A percentile compares a stretch with the other conserved stretches of the same genome.
These are phyloP conservation scores for Physocephala rufipes DNA, from an alignment of 2,888 invertebrate genomes.

Conservation along the genomic window DNA sequence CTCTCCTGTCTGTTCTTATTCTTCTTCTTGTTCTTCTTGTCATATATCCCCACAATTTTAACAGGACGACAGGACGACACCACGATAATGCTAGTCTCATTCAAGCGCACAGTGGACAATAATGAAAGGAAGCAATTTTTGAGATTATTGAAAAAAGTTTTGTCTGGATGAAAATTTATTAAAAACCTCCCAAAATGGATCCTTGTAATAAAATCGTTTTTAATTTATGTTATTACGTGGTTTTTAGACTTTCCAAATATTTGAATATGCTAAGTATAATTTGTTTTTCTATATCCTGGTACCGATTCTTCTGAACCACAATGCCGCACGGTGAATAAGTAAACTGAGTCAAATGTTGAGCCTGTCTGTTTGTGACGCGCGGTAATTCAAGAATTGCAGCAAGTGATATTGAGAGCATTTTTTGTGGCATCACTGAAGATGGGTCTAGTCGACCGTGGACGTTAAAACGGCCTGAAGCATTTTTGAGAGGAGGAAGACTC, in stretches of 20 bases:
- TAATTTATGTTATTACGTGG: too few relatives aligned
- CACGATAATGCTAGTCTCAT: neutral
- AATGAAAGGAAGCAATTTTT: neutral
- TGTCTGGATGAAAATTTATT: too few relatives aligned
- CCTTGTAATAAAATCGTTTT: too few relatives aligned
- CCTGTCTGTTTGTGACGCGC: neutral
- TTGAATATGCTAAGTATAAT: too few relatives aligned
- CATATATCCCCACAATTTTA: constrained; percentile 13
- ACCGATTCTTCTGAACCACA: neutral
- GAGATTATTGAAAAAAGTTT: too few relatives aligned
- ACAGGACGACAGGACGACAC: constrained; percentile 27
- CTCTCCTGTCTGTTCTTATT: too few relatives aligned
- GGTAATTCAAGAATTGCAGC: constrained; percentile 17
- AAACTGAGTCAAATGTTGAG: neutral
- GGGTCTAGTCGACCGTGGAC: neutral
- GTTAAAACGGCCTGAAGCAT: constrained; percentile 29
- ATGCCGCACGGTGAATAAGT: neutral
- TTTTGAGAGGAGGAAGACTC: neutral
- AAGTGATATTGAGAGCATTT: constrained; percentile 32
- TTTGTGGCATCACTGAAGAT: constrained; percentile 27
- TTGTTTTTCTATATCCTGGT: too few relatives aligned
- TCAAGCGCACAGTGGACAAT: constrained; percentile 8
- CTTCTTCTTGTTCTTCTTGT: constrained; percentile 5
- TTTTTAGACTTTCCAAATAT: too few relatives aligned
- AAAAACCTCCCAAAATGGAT: too few relatives aligned